These are phyloP conservation scores for Tragelaphus eurycerus DNA, from an alignment of 2,797 vertebrate species.

Conservation along the genomic window DNA sequence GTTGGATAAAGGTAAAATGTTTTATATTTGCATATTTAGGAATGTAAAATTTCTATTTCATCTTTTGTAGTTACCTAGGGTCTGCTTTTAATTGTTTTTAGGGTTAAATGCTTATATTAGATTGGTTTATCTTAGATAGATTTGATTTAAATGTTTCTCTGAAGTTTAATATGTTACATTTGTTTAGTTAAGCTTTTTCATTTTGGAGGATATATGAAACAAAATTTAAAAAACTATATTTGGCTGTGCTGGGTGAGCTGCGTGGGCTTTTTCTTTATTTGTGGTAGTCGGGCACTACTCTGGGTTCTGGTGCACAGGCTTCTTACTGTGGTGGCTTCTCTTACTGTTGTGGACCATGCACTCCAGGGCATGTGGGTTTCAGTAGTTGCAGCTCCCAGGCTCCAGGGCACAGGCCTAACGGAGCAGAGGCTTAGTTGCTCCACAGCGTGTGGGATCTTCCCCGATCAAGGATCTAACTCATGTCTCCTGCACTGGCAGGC, in stretches of 20 bases:
- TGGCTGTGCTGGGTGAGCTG: neutral
- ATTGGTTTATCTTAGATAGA: neutral
- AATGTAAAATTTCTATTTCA: neutral
- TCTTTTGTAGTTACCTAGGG: neutral
- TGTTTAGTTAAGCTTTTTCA: neutral
- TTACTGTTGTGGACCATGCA: neutral
- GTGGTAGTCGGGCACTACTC: neutral
- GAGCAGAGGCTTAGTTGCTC: neutral
- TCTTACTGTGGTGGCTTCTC: neutral
- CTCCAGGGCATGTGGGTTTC: neutral
- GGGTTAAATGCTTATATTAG: neutral
- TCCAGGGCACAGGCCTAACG: neutral
- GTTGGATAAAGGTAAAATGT: neutral
- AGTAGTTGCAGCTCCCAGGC: neutral
- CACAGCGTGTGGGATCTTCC: neutral
- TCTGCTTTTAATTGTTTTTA: neutral
- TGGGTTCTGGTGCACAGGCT: neutral
- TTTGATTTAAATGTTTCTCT: neutral
- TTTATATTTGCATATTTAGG: neutral
- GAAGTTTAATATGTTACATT: neutral
- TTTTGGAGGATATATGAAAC: neutral
- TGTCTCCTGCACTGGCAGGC: neutral
- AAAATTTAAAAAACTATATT: neutral
- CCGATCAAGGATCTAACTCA: neutral
- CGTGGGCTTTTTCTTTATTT: neutral